Base-by-base conservation (phyloP, 2,888 invertebrate species). In the Chloroclystis v-ata region DNA sequence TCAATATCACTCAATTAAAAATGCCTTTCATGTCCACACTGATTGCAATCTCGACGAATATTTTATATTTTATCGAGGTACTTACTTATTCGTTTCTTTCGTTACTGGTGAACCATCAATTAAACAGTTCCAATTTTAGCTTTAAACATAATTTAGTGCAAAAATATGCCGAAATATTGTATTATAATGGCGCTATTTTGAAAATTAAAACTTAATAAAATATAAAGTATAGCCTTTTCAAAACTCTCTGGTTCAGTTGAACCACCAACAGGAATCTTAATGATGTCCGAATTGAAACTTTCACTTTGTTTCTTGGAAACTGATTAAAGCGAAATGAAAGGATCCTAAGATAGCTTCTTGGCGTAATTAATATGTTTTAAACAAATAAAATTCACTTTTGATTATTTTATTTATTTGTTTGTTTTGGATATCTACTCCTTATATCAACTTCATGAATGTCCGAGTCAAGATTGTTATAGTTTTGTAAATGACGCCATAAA, bases 261-360 rank as follows among this genome's bases (percentile, higher is more conserved):
- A 52, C 46, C 49, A 55, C 47, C 49, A 56, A 57, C 60, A 59
- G 60, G 60, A 57, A 67, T 63, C 58, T 59, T 67, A 76, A 78
- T 72, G 67, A 67, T 56, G 53, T 44, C 20, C 59, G 65, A 78
- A 78, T 75, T 74, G 75, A 72, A 78, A 75, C 72, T 79, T 77
- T 78, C 65, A 72, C 71, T 74, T 72, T 69, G 67, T 75, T 76
- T 68, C 56, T 67, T 68, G 61, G 68, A 67, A 76, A 76, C 75
- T 75, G 77, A 77, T 76, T 74, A 69, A 68, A 57, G 62, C 56
- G 63, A 74, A 75, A 71, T 67, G 62, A 59, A 69, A 44, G 60
- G 60, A 67, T 67, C 59, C 53, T 53, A 16, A 25, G 41, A 12
- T 5, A 11, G 7, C 28, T 11, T 13, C n/a, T 9, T 33, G n/a